A percentile compares a stretch with the other conserved stretches of the same genome.
Evolutionary conservation across 2,113 vertebrate genomes (phyloP).

Genomic region (Corythoichthys intestinalis): DNA sequence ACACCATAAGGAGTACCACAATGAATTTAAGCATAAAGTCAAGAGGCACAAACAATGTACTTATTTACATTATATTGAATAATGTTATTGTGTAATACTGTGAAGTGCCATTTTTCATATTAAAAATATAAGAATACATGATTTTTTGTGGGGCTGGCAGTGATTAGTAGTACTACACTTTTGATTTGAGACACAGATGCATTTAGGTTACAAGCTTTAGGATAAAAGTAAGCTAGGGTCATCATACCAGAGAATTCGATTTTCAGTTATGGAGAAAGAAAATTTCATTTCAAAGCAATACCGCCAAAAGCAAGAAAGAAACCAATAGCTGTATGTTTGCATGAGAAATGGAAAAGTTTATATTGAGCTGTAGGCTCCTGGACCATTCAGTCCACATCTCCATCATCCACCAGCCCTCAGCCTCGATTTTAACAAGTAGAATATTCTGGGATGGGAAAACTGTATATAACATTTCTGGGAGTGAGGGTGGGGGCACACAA

Average conservation of each 20-base stretch:
- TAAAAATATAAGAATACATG: no score
- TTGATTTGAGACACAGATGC: no score
- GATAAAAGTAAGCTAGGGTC: neutral
- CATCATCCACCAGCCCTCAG: neutral
- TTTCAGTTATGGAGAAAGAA: neutral
- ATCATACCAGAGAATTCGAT: neutral
- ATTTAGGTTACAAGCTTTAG: neutral
- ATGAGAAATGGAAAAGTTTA: neutral
- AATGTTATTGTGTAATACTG: no score
- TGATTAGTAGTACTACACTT: no score
- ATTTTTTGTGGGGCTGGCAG: no score
- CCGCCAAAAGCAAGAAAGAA: neutral
- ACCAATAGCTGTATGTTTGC: neutral
- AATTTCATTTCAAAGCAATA: neutral
- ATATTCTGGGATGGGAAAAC: conserved; percentile 6
- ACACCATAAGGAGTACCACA: no score
- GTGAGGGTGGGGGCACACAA: neutral
- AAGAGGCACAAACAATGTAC: no score
- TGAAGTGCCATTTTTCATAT: no score
- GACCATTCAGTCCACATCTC: conserved; percentile 4
- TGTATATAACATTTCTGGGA: neutral
- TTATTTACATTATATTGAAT: no score
- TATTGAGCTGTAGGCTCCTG: conserved; percentile 2
- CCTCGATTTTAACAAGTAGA: neutral
- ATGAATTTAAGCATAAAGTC: no score